phyloP scores from a whole-genome alignment of 1,140 invertebrate species.

The Heliothis virescens region DNA sequence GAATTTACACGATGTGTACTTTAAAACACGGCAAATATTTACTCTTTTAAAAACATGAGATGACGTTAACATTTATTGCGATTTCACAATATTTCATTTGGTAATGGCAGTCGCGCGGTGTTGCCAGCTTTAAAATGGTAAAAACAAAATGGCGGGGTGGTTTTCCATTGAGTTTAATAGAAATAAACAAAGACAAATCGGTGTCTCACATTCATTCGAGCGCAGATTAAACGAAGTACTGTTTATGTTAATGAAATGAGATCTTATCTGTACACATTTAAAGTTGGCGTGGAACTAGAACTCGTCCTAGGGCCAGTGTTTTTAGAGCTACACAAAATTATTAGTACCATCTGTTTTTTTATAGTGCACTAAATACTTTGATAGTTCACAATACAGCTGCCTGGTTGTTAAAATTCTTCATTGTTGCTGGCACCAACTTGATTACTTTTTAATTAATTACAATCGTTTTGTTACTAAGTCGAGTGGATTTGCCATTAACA shows the following conservation, averaged over 20 bases:
- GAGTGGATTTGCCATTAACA: conserved; percentile 1
- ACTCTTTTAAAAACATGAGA: conserved; percentile 23
- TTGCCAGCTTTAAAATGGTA: conserved; percentile 12
- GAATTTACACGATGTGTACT: not conserved
- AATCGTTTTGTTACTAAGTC: conserved; percentile 4
- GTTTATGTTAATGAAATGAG: conserved; percentile 58
- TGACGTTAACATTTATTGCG: conserved; percentile 15
- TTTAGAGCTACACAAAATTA: not conserved
- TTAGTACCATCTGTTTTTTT: too few species aligned
- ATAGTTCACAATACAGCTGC: too few species aligned
- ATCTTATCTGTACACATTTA: conserved; percentile 46
- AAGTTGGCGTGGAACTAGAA: conserved; percentile 4
- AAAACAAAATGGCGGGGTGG: conserved; percentile 32
- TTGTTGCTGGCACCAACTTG: not conserved
- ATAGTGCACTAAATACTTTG: too few species aligned
- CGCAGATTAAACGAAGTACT: conserved; percentile 51
- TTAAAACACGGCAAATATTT: conserved; percentile 19
- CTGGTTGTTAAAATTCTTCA: too few species aligned
- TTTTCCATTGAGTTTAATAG: conserved; percentile 43
- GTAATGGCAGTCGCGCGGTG: not conserved
- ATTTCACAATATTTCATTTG: conserved; percentile 20
- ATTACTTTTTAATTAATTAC: conserved; percentile 4
- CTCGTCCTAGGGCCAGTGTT: not conserved
- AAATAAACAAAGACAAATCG: conserved; percentile 49
- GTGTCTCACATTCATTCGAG: conserved; percentile 24